Evolutionary conservation across 2,888 invertebrate species (phyloP).

Genomic region (Andrena fulva): DNA sequence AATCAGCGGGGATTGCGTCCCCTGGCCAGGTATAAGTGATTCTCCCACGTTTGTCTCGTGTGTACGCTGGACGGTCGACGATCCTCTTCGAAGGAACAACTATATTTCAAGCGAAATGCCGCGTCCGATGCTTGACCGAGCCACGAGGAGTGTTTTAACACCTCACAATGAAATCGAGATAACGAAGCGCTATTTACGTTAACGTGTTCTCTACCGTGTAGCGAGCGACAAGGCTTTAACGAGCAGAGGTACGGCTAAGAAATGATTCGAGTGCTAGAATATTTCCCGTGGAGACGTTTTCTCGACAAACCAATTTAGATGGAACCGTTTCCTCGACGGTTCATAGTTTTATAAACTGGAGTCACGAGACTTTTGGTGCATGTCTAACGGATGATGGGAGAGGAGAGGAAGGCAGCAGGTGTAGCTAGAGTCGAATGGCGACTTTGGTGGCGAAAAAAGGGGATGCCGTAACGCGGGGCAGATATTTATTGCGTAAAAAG

Average conservation of each 20-base stretch:
- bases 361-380: no score
- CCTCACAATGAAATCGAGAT: constrained; percentile 45
- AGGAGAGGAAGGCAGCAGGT: constrained; percentile 50
- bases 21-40: constrained; percentile 74
- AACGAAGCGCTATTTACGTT: constrained; percentile 10
- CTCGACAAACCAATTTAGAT: no score
- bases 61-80: constrained; percentile 25
- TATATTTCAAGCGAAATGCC: constrained; percentile 51
- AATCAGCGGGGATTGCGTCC: constrained; percentile 77
- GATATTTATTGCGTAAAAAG: constrained; percentile 83
- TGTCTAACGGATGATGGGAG: not conserved
- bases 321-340: no score
- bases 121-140: constrained; percentile 22
- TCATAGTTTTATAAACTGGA: no score
- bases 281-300: no score
- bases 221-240: constrained; percentile 7
- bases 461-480: constrained; percentile 76
- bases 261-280: no score
- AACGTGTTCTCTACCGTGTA: not conserved
- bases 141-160: constrained; percentile 47
- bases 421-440: constrained; percentile 72
- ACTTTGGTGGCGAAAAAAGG: constrained; percentile 77
- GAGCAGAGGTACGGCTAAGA: no score
- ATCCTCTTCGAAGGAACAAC: constrained; percentile 41
- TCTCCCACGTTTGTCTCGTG: constrained; percentile 53